Evolutionary conservation across 2,113 vertebrate species (phyloP), one percentile per base, ranked within the genome.

Genomic region (Polypterus bichir): DNA sequence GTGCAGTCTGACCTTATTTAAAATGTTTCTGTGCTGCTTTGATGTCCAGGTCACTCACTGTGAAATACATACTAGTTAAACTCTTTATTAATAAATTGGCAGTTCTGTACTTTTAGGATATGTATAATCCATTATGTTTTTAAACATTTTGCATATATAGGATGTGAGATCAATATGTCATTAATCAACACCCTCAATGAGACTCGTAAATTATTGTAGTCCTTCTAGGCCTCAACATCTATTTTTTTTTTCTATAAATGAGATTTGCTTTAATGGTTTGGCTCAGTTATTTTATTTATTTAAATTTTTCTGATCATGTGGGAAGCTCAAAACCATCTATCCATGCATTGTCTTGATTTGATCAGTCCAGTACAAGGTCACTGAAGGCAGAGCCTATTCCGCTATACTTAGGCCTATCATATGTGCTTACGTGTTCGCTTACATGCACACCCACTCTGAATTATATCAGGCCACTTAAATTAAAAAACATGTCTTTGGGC

Each of bases 161-260:
- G 64, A 79, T 77, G 83, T 69, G 64, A 62, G 62, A 95, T 97
- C 93, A 76, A 95, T 98, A 94, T 59, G 68, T 91, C 92, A 92
- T 97, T 94, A 94, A 89, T 90, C 89, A 91, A 90, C 91, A 89
- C 79, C 73, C 78, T 82, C 86, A 90, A 60, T 48, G 73, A 78
- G 81, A 79, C 79, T 82, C 81, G 74, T 83, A 86, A 89, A 91
- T 95, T 91, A 90, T 72, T 77, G 73, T 66, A 58, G 71, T 67
- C 44, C 7, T 60, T 66, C 11, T 68, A 57, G 51, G 55, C 6
- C 55, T 73, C 66, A 76, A 61, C 45, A 66, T 70, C 68, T 75
- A 70, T 69, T 27, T 27, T 27, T 27, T 27, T 27, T 27, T 27
- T 27, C 27, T 27, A 27, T 27, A 27, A 27, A 27, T 27, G 27